Conservation (phyloP, 2,797 vertebrate genomes). For the Macroramphosus scolopax region DNA sequence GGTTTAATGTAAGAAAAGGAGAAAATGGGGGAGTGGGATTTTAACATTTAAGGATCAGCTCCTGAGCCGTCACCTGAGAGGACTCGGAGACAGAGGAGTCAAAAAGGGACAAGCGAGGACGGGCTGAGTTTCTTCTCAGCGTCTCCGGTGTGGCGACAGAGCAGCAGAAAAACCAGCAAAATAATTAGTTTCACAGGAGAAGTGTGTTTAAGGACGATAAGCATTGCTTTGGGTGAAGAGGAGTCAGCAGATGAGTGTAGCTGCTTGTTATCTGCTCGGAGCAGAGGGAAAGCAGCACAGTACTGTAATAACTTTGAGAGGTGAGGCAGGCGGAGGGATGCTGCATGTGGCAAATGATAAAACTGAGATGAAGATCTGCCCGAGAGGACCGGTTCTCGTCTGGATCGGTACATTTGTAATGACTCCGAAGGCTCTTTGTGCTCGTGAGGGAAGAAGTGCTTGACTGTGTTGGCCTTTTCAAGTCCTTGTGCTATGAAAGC, state of each 20-base stretch:
- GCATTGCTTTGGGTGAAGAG: constrained; percentile 61
- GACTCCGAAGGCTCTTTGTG: constrained; percentile 12
- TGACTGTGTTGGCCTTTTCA: constrained; percentile 11
- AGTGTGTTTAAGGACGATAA: constrained; percentile 70
- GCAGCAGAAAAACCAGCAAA: constrained; percentile 44
- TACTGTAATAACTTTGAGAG: constrained; percentile 56
- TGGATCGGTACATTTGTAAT: constrained; percentile 13
- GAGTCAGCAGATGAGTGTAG: constrained; percentile 60
- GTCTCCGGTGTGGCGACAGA: constrained; percentile 31
- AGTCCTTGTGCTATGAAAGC: constrained; percentile 6
- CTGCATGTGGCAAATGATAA: constrained; percentile 26
- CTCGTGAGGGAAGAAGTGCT: background rate
- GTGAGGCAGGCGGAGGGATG: constrained; percentile 14
- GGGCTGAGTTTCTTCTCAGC: constrained; percentile 4
- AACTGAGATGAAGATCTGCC: constrained; percentile 38
- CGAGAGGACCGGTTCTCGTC: constrained; percentile 15
- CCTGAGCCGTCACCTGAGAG: too few species aligned
- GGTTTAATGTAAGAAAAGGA: too few species aligned
- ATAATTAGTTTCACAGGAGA: constrained; percentile 68
- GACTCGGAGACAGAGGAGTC: too few species aligned
- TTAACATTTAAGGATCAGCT: too few species aligned
- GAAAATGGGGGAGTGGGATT: too few species aligned
- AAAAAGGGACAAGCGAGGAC: constrained; percentile 20
- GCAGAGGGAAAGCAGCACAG: constrained; percentile 49
- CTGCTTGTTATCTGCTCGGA: constrained; percentile 62